Base-by-base conservation (phyloP, 2,113 vertebrate species). In the Chunga burmeisteri region DNA sequence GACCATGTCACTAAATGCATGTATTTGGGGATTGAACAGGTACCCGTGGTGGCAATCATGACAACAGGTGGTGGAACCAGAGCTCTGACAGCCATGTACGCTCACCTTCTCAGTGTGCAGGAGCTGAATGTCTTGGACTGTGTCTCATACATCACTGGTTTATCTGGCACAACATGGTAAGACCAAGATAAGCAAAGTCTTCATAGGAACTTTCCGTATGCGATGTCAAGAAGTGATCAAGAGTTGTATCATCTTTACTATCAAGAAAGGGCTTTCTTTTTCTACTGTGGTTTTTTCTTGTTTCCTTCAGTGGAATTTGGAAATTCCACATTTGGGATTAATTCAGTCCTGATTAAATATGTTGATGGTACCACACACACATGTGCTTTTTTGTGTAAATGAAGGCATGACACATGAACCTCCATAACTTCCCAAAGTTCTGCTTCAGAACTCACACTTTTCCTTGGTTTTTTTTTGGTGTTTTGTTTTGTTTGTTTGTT, bases 141-240 rank as follows among this genome's bases (percentile, higher is more conserved):
- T 61, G 91, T 98, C 85, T 98, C 96, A 32, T 99, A 99, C 70
- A 98, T 99, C 90, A 98, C 98, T 5, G 98, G 98, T 52, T 98
- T 99, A 75, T 99, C 99, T 0, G 99, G 99, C 52, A 98, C 99
- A 63, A 99, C 99, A 62, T 99, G 99, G 99, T 99, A 97, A 98
- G 98, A 30, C 49, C 21, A 74, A 87, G 50, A 78, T 26, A 62
- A 85, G 18, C 18, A 29, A 86, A 71, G n/a, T 22, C 34, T 34
- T 82, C 34, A 46, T 5, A 66, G 30, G 21, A 81, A 32, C 80
- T 75, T 86, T 85, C 29, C 29, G 1, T 26, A 29, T 20, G 8
- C n/a, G 12, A 63, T 29, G 14, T 61, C 14, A 86, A 52, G 30
- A 66, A 72, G 4, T 62, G 19, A 72, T 81, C 32, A 70, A 81